Base-by-base conservation (phyloP, 2,888 invertebrate species). In the Oscheius onirici region DNA sequence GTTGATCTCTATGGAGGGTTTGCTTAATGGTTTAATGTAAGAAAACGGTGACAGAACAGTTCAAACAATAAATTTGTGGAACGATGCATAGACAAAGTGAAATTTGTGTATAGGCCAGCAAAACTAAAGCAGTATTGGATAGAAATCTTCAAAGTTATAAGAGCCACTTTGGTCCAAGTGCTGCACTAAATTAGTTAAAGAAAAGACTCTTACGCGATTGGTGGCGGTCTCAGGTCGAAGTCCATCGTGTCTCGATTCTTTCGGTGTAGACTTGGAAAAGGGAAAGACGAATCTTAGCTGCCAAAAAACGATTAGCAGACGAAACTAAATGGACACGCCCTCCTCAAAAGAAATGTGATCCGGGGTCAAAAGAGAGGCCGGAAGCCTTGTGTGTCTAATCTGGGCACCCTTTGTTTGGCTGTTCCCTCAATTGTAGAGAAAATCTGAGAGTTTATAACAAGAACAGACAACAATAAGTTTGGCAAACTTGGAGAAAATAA, bases 161-260 rank as follows among this genome's bases (percentile, higher is more conserved):
- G 28, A 15, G 8, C 28, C 28, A 13, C 55, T 28, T 26, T n/a
- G 34, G 8, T 8, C 34, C 5, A 34, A 34, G 34, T 34, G 34
- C 5, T 3, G 34, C 34, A 0, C 34, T 8, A 34, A 34, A 34
- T 34, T 34, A 34, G 34, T 34, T 8, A 34, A 34, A 34, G 34
- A 34, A 34, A 34, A 34, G 34, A 34, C 58, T 58, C 58, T 58
- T 58, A 58, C 58, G 58, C 41, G 58, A 58, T 58, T 58, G 58
- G 63, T 10, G 49, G 63, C 17, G 63, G 63, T 34, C 63, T 13
- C 26, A 63, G 63, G 34, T 63, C 63, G 63, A 63, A 63, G 63
- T 63, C 63, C 63, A 63, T 46, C 24, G n/a, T 58, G 3, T n/a
- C n/a, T n/a, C n/a, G n/a, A n/a, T 40, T 17, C 40, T 34, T 22